Percentiles rank a stretch among this genome's conserved stretches.
These are phyloP conservation scores for Emmelina monodactyla DNA, from an alignment of 2,888 invertebrate species.

Conservation along the genomic window DNA sequence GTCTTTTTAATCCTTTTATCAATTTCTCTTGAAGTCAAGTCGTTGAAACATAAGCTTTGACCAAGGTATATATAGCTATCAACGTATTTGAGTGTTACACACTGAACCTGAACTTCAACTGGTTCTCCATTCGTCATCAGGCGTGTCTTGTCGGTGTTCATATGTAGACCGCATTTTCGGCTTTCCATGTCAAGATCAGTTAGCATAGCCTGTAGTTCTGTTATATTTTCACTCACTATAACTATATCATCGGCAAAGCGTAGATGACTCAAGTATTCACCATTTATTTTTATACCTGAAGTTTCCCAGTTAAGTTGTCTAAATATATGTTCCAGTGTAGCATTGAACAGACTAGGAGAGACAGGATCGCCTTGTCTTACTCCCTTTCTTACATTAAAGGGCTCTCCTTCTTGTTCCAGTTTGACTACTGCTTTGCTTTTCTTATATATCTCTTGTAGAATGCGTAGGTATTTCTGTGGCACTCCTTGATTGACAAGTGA, in stretches of 20 bases:
- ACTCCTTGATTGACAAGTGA: slow-evolving; percentile 12
- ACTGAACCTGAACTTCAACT: slow-evolving; percentile 1
- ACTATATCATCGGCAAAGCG: slow-evolving; percentile 10
- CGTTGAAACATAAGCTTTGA: slow-evolving; percentile 2
- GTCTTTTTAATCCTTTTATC: slow-evolving; percentile 6
- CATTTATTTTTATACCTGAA: slow-evolving; percentile 9
- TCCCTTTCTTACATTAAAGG: slow-evolving; percentile 7
- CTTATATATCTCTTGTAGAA: slow-evolving; percentile 6
- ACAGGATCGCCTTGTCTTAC: slow-evolving; percentile 10
- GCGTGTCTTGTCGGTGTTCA: slow-evolving; percentile 2
- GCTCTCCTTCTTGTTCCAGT: slow-evolving; percentile 6
- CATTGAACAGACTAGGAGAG: slow-evolving; percentile 10
- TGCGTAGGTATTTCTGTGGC: slow-evolving; percentile 4
- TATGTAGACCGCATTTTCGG: slow-evolving; percentile 3
- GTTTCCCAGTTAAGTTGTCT: slow-evolving; percentile 8
- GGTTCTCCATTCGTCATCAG: background rate
- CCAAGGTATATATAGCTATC: slow-evolving; percentile 8
- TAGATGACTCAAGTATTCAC: slow-evolving; percentile 7
- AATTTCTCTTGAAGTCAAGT: slow-evolving; percentile 3
- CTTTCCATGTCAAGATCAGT: slow-evolving; percentile 2
- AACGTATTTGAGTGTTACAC: slow-evolving; percentile 4
- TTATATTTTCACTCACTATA: slow-evolving; percentile 3
- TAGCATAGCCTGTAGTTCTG: slow-evolving; percentile 2
- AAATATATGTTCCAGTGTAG: slow-evolving; percentile 9
- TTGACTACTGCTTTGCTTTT: slow-evolving; percentile 6